Evolutionary conservation across 2,888 invertebrate species (phyloP), one percentile per base, ranked within the genome.

Genomic region (Abrostola tripartita): DNA sequence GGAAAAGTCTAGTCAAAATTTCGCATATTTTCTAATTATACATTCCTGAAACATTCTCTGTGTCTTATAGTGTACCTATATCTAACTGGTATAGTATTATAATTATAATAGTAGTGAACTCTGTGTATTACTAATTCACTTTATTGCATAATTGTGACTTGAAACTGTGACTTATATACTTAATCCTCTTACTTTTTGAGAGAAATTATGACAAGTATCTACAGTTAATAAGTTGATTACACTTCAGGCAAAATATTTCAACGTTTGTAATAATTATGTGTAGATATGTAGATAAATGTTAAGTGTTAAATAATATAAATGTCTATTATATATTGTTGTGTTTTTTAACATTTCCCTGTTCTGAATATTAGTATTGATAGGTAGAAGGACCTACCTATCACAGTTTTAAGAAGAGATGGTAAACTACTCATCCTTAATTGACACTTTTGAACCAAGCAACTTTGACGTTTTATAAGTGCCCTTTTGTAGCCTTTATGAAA

Each of bases 261-360:
- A 52, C 55, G 52, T 14, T 6, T 55, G 38, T 54, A 60, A 50
- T 64, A 58, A 52, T 64, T 64, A 61, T 9, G 24, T 47, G 35
- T 47, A 47, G 12, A 7, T 54, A 71, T 12, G 24, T 44, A 41
- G 11, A 11, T 49, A 24, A 24, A 24, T 24, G 24, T 7, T 24
- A 55, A 71, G 64, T 64, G 61, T 72, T 72, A 61, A 54, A 64
- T 55, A 52, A 58, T 62, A 63, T 62, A 72, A 65, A 72, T 56
- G 50, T 72, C 36, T 61, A 72, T 55, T 51, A 40, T 0, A 37
- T 57, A 38, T 37, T 14, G 7, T 57, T 47, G 44, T 47, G 6
- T 14, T n/a, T 52, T 12, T 53, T 38, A 8, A 24, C 1, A 24
- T 24, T 24, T 24, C 24, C 24, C 24, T 24, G n/a, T n/a, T n/a